Evolutionary conservation across 2,888 invertebrate species (phyloP).

Genomic region (Pristionchus japonicus): DNA sequence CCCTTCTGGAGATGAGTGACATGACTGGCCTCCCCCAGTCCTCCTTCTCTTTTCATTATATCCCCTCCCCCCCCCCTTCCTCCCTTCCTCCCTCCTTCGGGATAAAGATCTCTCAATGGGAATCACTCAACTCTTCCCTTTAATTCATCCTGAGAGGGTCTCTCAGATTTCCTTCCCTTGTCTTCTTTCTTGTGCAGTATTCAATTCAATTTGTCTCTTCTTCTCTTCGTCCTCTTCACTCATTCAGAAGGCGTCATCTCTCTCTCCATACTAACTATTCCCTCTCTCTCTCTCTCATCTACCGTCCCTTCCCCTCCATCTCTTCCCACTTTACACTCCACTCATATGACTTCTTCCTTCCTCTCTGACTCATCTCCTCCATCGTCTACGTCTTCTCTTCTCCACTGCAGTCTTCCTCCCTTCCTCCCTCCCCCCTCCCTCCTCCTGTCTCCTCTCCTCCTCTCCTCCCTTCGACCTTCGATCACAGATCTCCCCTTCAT

Average conservation of each 20-base stretch:
- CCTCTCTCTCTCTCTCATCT: not conserved
- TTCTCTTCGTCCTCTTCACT: constrained; percentile 15
- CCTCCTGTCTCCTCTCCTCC: not conserved
- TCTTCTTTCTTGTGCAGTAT: constrained; percentile 36
- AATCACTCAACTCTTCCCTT: constrained; percentile 23
- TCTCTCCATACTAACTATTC: not conserved
- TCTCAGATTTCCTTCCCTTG: constrained; percentile 26
- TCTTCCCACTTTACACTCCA: constrained; percentile 31
- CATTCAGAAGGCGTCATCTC: constrained; percentile 38
- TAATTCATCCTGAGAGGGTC: constrained; percentile 6
- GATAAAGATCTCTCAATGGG: not conserved
- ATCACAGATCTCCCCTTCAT: constrained; percentile 33
- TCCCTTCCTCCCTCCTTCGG: not conserved
- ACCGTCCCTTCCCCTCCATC: not conserved
- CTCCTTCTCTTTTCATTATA: not conserved
- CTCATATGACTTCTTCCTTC: constrained; percentile 27
- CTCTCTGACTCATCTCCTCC: not conserved
- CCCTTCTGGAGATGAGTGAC: constrained; percentile 44
- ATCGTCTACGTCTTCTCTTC: not conserved
- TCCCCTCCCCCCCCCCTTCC: not conserved
- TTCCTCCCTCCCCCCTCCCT: constrained; percentile 2
- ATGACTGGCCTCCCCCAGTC: constrained; percentile 8
- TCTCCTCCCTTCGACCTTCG: constrained; percentile 11
- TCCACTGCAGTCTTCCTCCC: constrained; percentile 23
- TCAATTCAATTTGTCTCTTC: constrained; percentile 42